A percentile compares a stretch with the other conserved stretches of the same genome.
Conservation (phyloP, 2,113 vertebrate genomes). For the Ceyx melanurus region DNA sequence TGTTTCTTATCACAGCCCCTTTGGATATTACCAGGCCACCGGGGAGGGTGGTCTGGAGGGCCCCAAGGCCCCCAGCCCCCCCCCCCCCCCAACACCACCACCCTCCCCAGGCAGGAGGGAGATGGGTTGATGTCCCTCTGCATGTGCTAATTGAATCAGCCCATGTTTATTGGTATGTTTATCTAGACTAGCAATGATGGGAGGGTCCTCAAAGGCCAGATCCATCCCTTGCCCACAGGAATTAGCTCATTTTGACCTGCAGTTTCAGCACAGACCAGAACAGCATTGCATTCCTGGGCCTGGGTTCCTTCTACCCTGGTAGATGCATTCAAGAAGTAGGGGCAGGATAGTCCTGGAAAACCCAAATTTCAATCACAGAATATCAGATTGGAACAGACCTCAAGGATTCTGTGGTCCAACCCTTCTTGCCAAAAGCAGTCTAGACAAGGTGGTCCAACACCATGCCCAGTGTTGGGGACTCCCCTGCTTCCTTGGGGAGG, state of each 20-base stretch:
- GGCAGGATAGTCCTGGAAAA: background rate
- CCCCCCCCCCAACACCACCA: background rate
- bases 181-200: background rate
- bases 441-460: background rate
- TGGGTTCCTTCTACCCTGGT: background rate
- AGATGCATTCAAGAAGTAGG: fast-evolving
- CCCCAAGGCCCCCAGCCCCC: background rate
- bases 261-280: background rate
- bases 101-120: background rate
- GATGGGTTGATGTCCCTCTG: background rate
- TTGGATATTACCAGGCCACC: too few relatives aligned
- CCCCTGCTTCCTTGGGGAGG: too few relatives aligned
- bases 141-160: slow-evolving; percentile 57
- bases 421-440: background rate
- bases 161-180: slow-evolving; percentile 56
- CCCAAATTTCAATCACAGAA: background rate
- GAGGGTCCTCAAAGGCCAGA: background rate
- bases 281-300: background rate
- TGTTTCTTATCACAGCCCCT: too few relatives aligned
- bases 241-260: background rate
- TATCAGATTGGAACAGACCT: background rate
- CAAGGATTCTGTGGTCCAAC: too few relatives aligned
- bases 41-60: too few relatives aligned
- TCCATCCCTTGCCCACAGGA: background rate
- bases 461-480: background rate